Evolutionary conservation across 2,888 invertebrate species (phyloP), one percentile per base, ranked within the genome.

Genomic region (Zele albiditarsus): DNA sequence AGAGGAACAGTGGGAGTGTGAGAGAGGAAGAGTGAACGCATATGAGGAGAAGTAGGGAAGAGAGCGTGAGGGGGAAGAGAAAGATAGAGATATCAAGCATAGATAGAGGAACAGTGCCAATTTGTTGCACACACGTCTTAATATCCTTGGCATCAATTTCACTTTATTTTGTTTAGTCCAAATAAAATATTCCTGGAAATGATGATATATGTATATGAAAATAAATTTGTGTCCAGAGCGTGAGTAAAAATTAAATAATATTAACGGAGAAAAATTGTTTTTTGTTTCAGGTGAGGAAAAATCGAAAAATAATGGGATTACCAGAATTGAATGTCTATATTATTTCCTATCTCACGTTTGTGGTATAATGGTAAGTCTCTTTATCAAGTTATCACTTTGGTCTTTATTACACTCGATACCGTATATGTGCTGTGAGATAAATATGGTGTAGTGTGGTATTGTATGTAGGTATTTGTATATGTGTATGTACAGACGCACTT

Each of bases 261-360:
- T n/a, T 60, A 53, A 71, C 63, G 46, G 10, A 71, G 14, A 20
- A 42, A 28, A 23, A 28, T 63, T 63, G 27, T 28, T 67, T 57
- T 66, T 27, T 73, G 73, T 73, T 73, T 28, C 73, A 73, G 73
- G 73, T 73, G 28, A 73, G 73, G 3, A 58, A n/a, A 16, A 33
- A 33, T 8, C 8, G 12, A 63, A 46, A 16, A 3, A 46, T 16
- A 46, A n/a, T 6, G 14, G 14, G n/a, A 46, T 46, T 16, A 46
- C n/a, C 1, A 46, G 16, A 46, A 46, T 46, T 1, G 28, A 31
- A 12, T 65, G n/a, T 65, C 16, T 33, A 20, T 38, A 65, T 16
- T 65, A 5, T n/a, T 46, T 46, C n/a, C 46, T 46, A 46, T 46
- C n/a, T 46, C n/a, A n/a, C n/a, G n/a, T n/a, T 46, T 16, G 46